Evolutionary conservation across 1,140 invertebrate species (phyloP), one percentile per base, ranked within the genome.

Genomic region (Calliphora vicina): DNA sequence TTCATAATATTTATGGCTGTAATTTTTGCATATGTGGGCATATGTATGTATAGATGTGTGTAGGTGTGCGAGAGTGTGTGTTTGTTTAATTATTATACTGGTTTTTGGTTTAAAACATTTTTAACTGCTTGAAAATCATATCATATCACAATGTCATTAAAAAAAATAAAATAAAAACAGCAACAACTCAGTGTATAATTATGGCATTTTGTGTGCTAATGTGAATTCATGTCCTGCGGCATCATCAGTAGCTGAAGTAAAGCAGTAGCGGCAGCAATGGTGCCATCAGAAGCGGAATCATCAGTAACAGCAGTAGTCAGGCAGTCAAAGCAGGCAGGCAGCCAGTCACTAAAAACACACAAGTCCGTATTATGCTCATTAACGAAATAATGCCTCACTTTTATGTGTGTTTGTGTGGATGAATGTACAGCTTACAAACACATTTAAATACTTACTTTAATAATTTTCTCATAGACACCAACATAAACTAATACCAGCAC

Each of bases 151-250:
- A 12, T 81, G 45, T 81, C 80, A 81, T 81, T 35, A 29, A 81
- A 61, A 81, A 80, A 72, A 25, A 29, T 17, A 74, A 13, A 23
- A 20, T n/a, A n/a, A n/a, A n/a, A n/a, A n/a, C n/a, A 80, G 42
- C 20, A 57, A 80, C 42, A 35, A 81, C 20, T 83, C 83, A 85
- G 84, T 84, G 85, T 84, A 85, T 86, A 86, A 87, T 87, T 86
- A 87, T 84, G 83, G 86, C 85, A 87, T 87, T 85, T 87, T 81
- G 84, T 67, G 23, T 85, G 85, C 85, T 87, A 87, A 87, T 87
- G 86, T 87, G 86, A 86, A 86, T 85, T 85, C 86, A 73, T 85
- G 81, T 86, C 86, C 85, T 84, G 73, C 84, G 85, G 86, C 86
- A 84, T 26, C 86, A 82, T 76, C 45, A 81, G 25, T 61, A 81